Evolutionary conservation across 2,888 invertebrate genomes (phyloP).

Genomic region (Lasius fuliginosus): DNA sequence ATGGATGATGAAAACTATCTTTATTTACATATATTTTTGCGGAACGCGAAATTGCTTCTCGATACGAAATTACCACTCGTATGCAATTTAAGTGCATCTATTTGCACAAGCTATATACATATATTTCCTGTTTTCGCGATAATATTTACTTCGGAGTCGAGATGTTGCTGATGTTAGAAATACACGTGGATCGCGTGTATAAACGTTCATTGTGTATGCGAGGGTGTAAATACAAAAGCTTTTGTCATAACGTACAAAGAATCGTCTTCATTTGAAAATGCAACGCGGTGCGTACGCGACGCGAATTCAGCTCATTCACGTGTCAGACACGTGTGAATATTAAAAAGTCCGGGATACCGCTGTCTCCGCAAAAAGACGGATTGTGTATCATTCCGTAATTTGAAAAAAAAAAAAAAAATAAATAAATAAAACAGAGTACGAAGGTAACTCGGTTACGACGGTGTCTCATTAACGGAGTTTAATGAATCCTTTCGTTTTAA

Average conservation of each 20-base stretch:
- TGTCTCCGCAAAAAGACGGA: not conserved
- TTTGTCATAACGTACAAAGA: slow-evolving; percentile 40
- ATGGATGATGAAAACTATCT: slow-evolving; percentile 6
- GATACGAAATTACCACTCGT: slow-evolving; percentile 1
- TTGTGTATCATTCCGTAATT: slow-evolving; percentile 16
- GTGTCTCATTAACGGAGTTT: slow-evolving; percentile 30
- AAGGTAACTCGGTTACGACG: slow-evolving; percentile 9
- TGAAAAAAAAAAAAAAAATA: not conserved
- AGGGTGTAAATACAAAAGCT: slow-evolving; percentile 22
- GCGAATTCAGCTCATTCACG: slow-evolving; percentile 31
- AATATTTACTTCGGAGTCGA: slow-evolving; percentile 31
- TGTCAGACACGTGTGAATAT: slow-evolving; percentile 26
- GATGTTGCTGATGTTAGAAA: slow-evolving; percentile 30
- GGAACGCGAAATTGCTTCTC: not conserved
- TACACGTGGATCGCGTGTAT: slow-evolving; percentile 5
- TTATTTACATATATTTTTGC: slow-evolving; percentile 13
- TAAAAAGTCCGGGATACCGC: slow-evolving; percentile 25
- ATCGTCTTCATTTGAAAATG: slow-evolving; percentile 37
- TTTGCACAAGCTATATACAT: not conserved
- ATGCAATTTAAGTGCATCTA: slow-evolving; percentile 20
- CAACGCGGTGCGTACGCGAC: not conserved
- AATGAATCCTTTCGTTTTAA: slow-evolving; percentile 40
- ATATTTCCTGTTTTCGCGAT: slow-evolving; percentile 1
- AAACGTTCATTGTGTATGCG: slow-evolving; percentile 17
- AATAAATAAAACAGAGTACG: not conserved